Base-by-base conservation (phyloP, 2,113 vertebrate species). In the Psittacula cyanocephala region DNA sequence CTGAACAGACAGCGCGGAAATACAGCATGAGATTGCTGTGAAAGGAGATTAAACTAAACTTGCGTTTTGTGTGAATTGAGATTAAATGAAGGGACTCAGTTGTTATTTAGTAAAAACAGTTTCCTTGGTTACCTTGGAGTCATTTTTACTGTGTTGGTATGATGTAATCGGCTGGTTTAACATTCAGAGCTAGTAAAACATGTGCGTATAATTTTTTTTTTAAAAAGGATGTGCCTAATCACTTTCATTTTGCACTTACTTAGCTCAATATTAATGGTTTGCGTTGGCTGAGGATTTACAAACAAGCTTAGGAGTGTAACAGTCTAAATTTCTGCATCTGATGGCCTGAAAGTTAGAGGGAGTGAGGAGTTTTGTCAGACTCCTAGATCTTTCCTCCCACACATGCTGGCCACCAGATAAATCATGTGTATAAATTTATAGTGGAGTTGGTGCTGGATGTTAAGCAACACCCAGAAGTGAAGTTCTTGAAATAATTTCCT, bases 401-500 rank as follows among this genome's bases (percentile, higher is more conserved):
- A 93, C 95, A 95, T 35, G 72, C 88, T 95, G 93, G 95, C 95
- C 96, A 95, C 94, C 86, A 87, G 91, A 96, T 97, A 97, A 97
- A 97, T 97, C 94, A 96, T 89, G 84, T 78, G 84, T 86, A 91
- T 96, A 92, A 94, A 91, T 93, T 96, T 95, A 88, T 80, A 96
- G 94, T 69, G 75, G 77, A 93, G 92, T 86, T 7, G 11, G 90
- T 87, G 81, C 82, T 96, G 86, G 91, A 95, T 95, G 93, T 96
- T 97, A 95, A 97, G 96, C 94, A 97, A 97, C 96, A 97, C 96
- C 95, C 95, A 97, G 82, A 95, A 97, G 93, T 96, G 93, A 96
- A 96, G 94, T 96, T 96, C 96, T 95, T 97, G 97, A 97, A 97
- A 97, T 97, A 95, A 97, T 97, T 97, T 97, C 96, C 97, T 97